Base-by-base conservation (phyloP, 1,140 invertebrate genomes). In the Tyrophagus putrescentiae region DNA sequence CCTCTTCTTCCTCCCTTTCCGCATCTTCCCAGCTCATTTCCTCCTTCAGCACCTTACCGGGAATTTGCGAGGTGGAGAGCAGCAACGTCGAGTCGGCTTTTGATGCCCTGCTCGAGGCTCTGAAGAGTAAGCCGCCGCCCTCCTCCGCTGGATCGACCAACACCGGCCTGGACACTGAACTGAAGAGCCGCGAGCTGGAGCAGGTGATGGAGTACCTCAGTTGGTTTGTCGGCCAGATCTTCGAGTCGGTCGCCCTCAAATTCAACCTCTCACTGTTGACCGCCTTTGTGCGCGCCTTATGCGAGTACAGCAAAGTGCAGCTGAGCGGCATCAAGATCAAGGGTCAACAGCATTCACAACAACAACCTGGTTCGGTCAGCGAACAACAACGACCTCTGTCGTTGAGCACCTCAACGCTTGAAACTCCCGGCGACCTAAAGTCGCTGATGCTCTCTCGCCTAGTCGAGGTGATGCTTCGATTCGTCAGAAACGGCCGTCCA, bases 121-220 rank as follows among this genome's bases (percentile, higher is more conserved):
- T 42, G 11, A 9, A 16, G 18, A n/a, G n/a, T n/a, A n/a, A n/a
- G n/a, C n/a, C n/a, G n/a, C n/a, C n/a, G n/a, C n/a, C n/a, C n/a
- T n/a, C n/a, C n/a, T n/a, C n/a, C n/a, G n/a, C n/a, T n/a, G n/a
- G n/a, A n/a, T 16, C n/a, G n/a, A 21, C 11, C 16, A 57, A 41
- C 18, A 9, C 44, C 21, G 57, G 50, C 18, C 28, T 45, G 21
- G 36, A 42, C 16, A 16, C 16, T 44, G n/a, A 45, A 25, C n/a
- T n/a, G n/a, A n/a, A n/a, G n/a, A 21, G 45, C 25, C 44, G 32
- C 44, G 83, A 88, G 64, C 84, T 87, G 0, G 84, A 85, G 0
- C 84, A 87, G 69, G 84, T 90, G 2, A 79, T 90, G 36, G 91
- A 87, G 71, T 82, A 84, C 0, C 70, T 95, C 9, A 85, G 85